Percentiles rank a stretch among this genome's conserved stretches.
Conservation (phyloP, 2,888 invertebrate genomes). For the Mesochorus sp. region DNA sequence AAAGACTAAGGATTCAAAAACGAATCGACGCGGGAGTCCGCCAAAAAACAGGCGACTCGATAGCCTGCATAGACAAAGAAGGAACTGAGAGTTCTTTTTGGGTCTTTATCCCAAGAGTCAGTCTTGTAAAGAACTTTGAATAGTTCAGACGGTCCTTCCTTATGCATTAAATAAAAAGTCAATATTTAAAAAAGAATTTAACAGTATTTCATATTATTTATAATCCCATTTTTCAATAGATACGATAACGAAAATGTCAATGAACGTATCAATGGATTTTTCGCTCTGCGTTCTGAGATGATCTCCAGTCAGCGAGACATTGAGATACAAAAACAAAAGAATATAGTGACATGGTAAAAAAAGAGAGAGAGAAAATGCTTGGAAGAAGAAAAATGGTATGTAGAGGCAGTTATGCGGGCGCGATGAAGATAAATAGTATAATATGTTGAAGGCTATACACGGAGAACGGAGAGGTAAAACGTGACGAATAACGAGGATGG, state of each 20-base stretch:
- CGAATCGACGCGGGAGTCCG: too few species aligned
- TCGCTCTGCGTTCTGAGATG: too few species aligned
- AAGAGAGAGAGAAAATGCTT: constrained; percentile 33
- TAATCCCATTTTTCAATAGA: too few species aligned
- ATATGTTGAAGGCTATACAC: not conserved
- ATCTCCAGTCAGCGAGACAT: too few species aligned
- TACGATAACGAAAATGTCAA: too few species aligned
- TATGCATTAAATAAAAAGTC: not conserved
- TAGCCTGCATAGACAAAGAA: too few species aligned
- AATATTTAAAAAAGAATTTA: not conserved
- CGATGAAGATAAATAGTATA: constrained; percentile 29
- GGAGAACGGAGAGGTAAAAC: not conserved
- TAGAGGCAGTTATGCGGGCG: constrained; percentile 34
- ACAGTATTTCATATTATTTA: not conserved
- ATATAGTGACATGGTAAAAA: not conserved
- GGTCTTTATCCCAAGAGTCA: too few species aligned
- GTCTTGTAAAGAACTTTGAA: not conserved
- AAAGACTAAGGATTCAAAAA: too few species aligned
- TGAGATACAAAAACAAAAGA: constrained; percentile 16
- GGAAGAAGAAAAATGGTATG: constrained; percentile 18
- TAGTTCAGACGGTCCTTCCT: constrained; percentile 1
- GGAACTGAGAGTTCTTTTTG: too few species aligned
- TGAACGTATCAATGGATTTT: too few species aligned
- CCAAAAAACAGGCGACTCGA: too few species aligned
- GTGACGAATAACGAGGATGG: constrained; percentile 2